Evolutionary conservation across 2,797 vertebrate genomes (phyloP).

Genomic region (Crocidura indochinensis): DNA sequence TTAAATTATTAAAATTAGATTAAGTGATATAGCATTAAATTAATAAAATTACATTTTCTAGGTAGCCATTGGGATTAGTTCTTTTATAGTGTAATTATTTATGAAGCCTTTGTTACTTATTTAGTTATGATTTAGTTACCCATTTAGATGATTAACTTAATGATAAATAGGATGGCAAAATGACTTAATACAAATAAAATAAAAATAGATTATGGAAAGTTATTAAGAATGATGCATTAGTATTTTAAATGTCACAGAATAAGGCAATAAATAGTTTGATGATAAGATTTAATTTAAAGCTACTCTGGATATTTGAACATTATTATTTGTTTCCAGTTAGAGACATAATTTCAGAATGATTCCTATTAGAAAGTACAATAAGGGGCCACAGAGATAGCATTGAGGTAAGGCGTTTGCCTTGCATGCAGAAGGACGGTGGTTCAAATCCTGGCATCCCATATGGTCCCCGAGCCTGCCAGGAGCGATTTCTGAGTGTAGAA

Average conservation of each 20-base stretch:
- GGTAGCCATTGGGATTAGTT: conserved; percentile 11
- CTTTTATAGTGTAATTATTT: conserved; percentile 11
- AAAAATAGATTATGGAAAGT: neutral
- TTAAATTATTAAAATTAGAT: conserved; percentile 1
- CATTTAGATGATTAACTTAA: neutral
- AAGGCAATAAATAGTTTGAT: conserved; percentile 20
- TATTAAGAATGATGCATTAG: neutral
- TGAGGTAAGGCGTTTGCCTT: no score
- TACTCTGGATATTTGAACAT: neutral
- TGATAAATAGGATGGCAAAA: neutral
- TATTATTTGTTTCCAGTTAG: conserved; percentile 23
- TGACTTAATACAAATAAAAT: conserved; percentile 21
- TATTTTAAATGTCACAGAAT: conserved; percentile 47
- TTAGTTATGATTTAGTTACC: no score
- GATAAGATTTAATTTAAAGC: conserved; percentile 40
- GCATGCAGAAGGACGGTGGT: no score
- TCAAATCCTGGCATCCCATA: no score
- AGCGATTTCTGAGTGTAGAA: no score
- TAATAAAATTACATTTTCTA: conserved; percentile 43
- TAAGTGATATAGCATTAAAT: conserved; percentile 40
- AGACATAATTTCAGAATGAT: conserved; percentile 31
- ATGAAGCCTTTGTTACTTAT: neutral
- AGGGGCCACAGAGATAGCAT: no score
- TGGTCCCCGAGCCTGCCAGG: no score
- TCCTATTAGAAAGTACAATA: neutral